Percentiles rank a stretch among this genome's conserved stretches.
phyloP scores from a whole-genome alignment of 2,113 vertebrate genomes.

The Ovis aries region DNA sequence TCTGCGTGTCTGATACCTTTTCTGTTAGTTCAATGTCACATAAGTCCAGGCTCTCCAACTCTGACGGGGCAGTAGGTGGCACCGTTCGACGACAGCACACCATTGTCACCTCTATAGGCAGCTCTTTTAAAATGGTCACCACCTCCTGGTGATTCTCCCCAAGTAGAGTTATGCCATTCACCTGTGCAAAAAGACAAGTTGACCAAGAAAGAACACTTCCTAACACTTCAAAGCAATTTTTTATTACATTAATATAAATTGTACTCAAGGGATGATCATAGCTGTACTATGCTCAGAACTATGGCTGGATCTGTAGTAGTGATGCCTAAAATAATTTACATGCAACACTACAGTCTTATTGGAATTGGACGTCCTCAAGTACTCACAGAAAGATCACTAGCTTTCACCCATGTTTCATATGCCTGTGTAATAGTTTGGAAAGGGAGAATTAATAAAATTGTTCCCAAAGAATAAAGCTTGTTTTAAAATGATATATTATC shows the following conservation, averaged over 20 bases:
- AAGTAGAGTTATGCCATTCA: conserved; percentile 92
- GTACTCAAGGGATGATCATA: background rate
- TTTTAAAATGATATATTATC: background rate
- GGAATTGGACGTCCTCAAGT: background rate
- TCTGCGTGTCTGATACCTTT: conserved; percentile 72
- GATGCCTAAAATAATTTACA: background rate
- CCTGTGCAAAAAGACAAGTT: conserved; percentile 77
- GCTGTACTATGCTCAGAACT: background rate
- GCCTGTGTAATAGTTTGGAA: background rate
- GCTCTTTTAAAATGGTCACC: conserved; percentile 92
- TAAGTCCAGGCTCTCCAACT: conserved; percentile 70
- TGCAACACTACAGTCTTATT: background rate
- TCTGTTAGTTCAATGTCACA: conserved; percentile 77
- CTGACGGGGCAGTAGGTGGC: conserved; percentile 70
- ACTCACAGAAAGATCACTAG: background rate
- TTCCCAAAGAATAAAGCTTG: background rate
- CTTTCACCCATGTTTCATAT: background rate
- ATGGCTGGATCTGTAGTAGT: background rate
- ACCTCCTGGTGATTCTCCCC: conserved; percentile 95
- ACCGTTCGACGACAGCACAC: conserved; percentile 89
- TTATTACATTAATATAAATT: background rate
- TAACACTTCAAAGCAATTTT: background rate
- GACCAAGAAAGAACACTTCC: background rate
- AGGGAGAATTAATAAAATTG: background rate
- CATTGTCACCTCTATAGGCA: conserved; percentile 91